Percentiles rank a stretch among this genome's conserved stretches.
Evolutionary conservation across 1,140 invertebrate genomes (phyloP).

Genomic region (Ips nitidus): DNA sequence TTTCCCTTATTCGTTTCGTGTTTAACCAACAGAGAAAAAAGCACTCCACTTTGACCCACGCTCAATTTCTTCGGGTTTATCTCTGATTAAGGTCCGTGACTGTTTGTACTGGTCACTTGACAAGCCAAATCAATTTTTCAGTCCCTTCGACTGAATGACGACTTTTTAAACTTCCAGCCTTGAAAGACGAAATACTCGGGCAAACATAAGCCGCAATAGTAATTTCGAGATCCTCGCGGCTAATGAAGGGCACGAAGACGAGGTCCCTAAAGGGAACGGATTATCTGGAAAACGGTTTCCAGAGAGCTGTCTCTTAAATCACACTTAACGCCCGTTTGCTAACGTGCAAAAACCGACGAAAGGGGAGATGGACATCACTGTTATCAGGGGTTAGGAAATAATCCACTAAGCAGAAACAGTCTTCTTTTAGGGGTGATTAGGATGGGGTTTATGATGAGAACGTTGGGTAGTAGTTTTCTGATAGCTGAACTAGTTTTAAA

Average conservation of each 20-base stretch:
- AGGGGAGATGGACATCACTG: constrained; percentile 21
- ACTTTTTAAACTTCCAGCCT: too few species aligned
- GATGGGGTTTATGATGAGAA: neutral
- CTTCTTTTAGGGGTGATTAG: constrained; percentile 12
- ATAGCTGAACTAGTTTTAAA: too few species aligned
- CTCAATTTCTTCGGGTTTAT: too few species aligned
- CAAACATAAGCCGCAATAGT: neutral
- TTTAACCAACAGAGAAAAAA: too few species aligned
- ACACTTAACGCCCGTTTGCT: constrained; percentile 20
- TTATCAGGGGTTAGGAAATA: constrained; percentile 21
- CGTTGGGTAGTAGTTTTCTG: too few species aligned
- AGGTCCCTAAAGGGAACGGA: neutral
- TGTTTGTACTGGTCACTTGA: too few species aligned
- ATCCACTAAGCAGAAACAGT: constrained; percentile 14
- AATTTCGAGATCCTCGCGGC: constrained; percentile 2
- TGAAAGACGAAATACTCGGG: neutral
- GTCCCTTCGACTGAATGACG: too few species aligned
- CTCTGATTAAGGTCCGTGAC: too few species aligned
- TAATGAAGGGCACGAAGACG: constrained; percentile 6
- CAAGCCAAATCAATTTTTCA: too few species aligned
- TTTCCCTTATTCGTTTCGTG: too few species aligned
- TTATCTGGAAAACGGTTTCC: constrained; percentile 11
- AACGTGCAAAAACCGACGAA: constrained; percentile 18
- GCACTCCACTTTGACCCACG: too few species aligned
- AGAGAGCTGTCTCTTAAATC: constrained; percentile 18